A percentile compares a stretch with the other conserved stretches of the same genome.
Conservation (phyloP, 2,888 invertebrate species). For the Drosophila helvetica region DNA sequence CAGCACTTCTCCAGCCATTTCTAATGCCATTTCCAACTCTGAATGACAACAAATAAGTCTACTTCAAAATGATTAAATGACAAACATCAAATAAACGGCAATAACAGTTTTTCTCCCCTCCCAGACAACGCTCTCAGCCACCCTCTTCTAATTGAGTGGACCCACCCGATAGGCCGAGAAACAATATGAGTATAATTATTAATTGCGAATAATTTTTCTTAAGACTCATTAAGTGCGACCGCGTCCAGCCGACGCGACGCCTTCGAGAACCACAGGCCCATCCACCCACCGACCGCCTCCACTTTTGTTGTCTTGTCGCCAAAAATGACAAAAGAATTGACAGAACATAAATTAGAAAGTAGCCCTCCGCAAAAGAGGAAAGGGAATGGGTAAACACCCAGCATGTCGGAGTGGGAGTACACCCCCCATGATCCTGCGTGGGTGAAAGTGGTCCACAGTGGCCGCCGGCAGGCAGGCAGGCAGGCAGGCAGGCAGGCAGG, state of each 20-base stretch:
- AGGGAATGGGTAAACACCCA: too few relatives aligned
- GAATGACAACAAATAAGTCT: conserved; percentile 71
- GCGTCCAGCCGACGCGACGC: conserved; percentile 75
- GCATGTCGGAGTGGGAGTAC: background rate
- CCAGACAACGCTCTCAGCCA: background rate
- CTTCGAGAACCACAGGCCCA: conserved; percentile 43
- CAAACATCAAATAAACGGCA: conserved; percentile 79
- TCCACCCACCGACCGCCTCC: conserved; percentile 13
- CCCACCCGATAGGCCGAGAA: conserved; percentile 44
- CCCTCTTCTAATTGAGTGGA: conserved; percentile 36
- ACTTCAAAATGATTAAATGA: conserved; percentile 74
- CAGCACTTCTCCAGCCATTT: background rate
- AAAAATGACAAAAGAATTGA: conserved; percentile 78
- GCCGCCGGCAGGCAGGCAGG: conserved; percentile 23
- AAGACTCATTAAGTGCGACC: conserved; percentile 77
- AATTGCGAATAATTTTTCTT: conserved; percentile 79
- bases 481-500: conserved; percentile 31
- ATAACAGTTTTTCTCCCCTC: conserved; percentile 62
- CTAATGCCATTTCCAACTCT: background rate
- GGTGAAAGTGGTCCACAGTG: conserved; percentile 38
- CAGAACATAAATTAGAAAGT: conserved; percentile 80
- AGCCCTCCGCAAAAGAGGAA: conserved; percentile 27
- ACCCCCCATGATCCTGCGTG: background rate
- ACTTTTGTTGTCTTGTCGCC: conserved; percentile 21
- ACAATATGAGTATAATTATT: conserved; percentile 79